These are phyloP conservation scores for Lophius piscatorius DNA, from an alignment of 2,113 vertebrate species.

Conservation along the genomic window DNA sequence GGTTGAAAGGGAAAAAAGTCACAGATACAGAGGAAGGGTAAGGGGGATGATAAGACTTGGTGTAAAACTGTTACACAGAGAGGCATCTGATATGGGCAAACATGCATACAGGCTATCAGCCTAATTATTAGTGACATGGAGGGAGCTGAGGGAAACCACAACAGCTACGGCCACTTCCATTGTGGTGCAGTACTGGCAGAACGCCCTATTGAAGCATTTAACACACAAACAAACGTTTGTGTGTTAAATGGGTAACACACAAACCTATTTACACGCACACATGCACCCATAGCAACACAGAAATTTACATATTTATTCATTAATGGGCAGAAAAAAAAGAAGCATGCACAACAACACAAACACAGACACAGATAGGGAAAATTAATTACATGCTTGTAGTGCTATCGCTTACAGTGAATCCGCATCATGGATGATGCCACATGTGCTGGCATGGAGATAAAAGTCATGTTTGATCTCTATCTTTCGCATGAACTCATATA, in stretches of 20 bases:
- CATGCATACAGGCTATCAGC: conserved; percentile 60
- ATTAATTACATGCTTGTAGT: conserved; percentile 46
- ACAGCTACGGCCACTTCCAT: conserved; percentile 63
- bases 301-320: background rate
- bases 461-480: conserved; percentile 32
- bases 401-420: conserved; percentile 57
- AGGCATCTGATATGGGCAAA: conserved; percentile 32
- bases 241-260: no score
- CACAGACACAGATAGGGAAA: conserved; percentile 17
- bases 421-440: conserved; percentile 46
- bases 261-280: background rate
- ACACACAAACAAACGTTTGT: conserved; percentile 33
- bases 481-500: conserved; percentile 11
- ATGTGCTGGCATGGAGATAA: conserved; percentile 66
- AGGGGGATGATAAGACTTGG: conserved; percentile 49
- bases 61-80: conserved; percentile 30
- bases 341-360: conserved; percentile 14
- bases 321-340: background rate
- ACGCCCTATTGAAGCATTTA: conserved; percentile 61
- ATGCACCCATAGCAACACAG: background rate
- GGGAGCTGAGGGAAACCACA: conserved; percentile 57
- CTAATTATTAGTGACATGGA: conserved; percentile 73
- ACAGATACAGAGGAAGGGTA: conserved; percentile 10
- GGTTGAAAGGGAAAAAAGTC: conserved; percentile 7
- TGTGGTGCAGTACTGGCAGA: conserved; percentile 63